phyloP scores from a whole-genome alignment of 1,140 invertebrate genomes.

The Drosophila rufa region DNA sequence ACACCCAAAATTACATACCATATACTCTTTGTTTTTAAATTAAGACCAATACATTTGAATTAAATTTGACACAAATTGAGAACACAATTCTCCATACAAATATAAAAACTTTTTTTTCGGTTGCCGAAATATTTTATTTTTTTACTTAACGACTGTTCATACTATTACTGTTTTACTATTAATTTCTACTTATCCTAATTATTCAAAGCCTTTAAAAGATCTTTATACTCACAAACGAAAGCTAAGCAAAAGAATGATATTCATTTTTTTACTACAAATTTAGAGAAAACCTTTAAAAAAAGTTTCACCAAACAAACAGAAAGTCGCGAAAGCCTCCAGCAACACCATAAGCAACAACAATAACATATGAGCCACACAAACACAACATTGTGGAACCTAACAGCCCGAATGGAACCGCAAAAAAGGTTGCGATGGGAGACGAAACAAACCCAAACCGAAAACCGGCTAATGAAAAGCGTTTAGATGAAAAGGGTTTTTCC shows the following conservation, averaged over 20 bases:
- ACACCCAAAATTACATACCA: too few relatives aligned
- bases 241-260: conserved; percentile 42
- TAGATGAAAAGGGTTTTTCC: conserved; percentile 59
- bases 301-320: conserved; percentile 81
- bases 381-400: conserved; percentile 42
- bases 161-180: neutral
- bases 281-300: conserved; percentile 70
- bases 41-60: too few relatives aligned
- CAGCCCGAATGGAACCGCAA: conserved; percentile 55
- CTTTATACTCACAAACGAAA: conserved; percentile 14
- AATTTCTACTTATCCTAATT: neutral
- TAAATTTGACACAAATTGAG: too few relatives aligned
- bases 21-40: too few relatives aligned
- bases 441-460: conserved; percentile 27
- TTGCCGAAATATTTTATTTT: too few relatives aligned
- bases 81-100: too few relatives aligned
- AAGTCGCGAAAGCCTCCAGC: conserved; percentile 71
- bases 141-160: neutral
- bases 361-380: conserved; percentile 33
- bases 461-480: conserved; percentile 61
- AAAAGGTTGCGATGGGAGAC: conserved; percentile 42
- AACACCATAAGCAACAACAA: conserved; percentile 42
- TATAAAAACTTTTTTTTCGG: too few relatives aligned
- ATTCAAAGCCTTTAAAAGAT: neutral
- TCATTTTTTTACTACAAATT: conserved; percentile 57